phyloP scores from a whole-genome alignment of 2,888 invertebrate genomes.

The Eupsilia transversa region DNA sequence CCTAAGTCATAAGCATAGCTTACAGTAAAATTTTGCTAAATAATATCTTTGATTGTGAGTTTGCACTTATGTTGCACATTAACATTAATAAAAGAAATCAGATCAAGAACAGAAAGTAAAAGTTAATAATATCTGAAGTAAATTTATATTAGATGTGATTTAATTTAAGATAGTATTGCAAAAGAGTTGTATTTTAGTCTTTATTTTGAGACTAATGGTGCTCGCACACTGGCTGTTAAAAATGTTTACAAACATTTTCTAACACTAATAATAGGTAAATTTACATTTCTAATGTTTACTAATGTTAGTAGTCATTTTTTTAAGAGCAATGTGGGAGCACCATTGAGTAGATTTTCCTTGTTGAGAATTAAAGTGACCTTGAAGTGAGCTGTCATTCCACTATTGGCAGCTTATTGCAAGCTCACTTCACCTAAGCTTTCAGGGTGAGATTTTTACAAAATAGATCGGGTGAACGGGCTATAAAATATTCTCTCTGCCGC shows the following conservation, averaged over 20 bases:
- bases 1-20: neutral
- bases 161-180: neutral
- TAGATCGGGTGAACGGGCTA: neutral
- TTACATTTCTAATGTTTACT: no score
- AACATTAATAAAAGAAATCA: slow-evolving; percentile 28
- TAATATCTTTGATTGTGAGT: slow-evolving; percentile 57
- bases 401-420: no score
- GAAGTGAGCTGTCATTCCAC: neutral
- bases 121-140: slow-evolving; percentile 28
- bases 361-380: no score
- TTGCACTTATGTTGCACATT: slow-evolving; percentile 42
- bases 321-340: no score
- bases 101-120: slow-evolving; percentile 38
- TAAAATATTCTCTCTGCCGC: neutral
- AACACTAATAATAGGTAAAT: no score
- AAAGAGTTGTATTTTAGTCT: neutral
- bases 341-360: no score
- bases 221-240: no score
- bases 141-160: neutral
- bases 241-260: no score
- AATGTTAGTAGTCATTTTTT: no score
- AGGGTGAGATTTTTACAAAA: neutral
- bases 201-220: no score
- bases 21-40: slow-evolving; percentile 32
- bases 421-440: no score